Base-by-base conservation (phyloP, 1,140 invertebrate genomes). In the Philotrypesis tridentata region DNA sequence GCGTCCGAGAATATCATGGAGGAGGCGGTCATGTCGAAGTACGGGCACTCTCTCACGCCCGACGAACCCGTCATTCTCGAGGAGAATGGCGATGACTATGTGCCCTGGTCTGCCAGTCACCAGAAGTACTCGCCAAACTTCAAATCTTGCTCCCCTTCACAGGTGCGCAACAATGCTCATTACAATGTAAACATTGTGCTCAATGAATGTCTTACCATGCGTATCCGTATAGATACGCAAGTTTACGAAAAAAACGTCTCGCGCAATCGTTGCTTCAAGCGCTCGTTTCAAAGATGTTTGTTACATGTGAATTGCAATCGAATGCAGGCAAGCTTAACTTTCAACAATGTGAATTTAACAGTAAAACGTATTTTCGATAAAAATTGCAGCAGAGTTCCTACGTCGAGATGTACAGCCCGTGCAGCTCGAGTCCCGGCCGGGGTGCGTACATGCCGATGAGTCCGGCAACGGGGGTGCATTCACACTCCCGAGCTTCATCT, bases 41-140 rank as follows among this genome's bases (percentile, higher is more conserved):
- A 93, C 82, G 91, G 92, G 25, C 93, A 93, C 84, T 94, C 93
- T 3, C 87, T 94, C 25, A 94, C 94, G 0, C 94, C 94, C 0
- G 95, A 96, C 83, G 95, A 95, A 85, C 93, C 93, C 4, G 92
- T 92, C 23, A 95, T 95, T 76, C 86, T 93, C 33, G 94, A 95
- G 85, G 94, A 94, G 85, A 94, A 93, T 82, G 84, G 85, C 70
- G 93, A 94, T 80, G 94, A 94, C 29, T 93, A 93, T 79, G 90
- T 90, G 17, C 87, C 89, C 0, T 93, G 93, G 92, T 79, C 82
- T 1, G 65, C 33, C 23, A 86, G 78, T 29, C 87, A 89, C 70
- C 87, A 88, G 23, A 93, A 93, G 88, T 92, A 91, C 87, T 93
- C 92, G 65, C 91, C 91, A 67, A 92, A 91, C 73, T 91, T 92